A percentile compares a stretch with the other conserved stretches of the same genome.
phyloP scores from a whole-genome alignment of 1,140 invertebrate species.

The Drosophila nannoptera region DNA sequence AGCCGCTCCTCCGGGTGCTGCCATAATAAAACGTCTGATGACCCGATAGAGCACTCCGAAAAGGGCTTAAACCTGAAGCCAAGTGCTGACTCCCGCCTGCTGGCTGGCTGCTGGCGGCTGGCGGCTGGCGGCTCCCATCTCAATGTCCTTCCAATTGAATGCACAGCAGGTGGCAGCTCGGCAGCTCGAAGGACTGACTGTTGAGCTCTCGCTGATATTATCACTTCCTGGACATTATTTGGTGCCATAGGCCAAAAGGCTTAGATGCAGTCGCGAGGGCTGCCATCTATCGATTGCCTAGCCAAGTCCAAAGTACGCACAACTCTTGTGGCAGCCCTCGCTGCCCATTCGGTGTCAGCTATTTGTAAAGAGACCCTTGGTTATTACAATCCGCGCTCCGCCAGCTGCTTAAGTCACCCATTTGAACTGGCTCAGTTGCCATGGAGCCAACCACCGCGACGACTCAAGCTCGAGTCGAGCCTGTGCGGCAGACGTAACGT shows the following conservation, averaged over 20 bases:
- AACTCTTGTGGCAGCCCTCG: constrained; percentile 35
- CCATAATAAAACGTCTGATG: constrained; percentile 71
- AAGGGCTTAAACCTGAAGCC: constrained; percentile 47
- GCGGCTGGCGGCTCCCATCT: background rate
- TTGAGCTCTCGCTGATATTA: constrained; percentile 60
- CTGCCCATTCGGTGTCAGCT: constrained; percentile 30
- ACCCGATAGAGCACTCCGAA: constrained; percentile 50
- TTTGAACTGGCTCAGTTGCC: constrained; percentile 36
- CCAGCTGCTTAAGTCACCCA: constrained; percentile 45
- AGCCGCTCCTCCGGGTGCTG: constrained; percentile 21
- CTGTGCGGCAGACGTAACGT: constrained; percentile 68
- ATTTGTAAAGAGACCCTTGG: constrained; percentile 67
- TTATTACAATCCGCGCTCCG: constrained; percentile 70
- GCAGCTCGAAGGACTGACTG: constrained; percentile 43
- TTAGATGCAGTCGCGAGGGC: constrained; percentile 50
- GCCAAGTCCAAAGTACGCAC: no score
- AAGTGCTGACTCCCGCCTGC: background rate
- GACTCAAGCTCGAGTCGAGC: constrained; percentile 43
- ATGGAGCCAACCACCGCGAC: background rate
- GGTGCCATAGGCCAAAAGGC: constrained; percentile 73
- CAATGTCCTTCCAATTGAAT: constrained; percentile 68
- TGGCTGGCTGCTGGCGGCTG: no score
- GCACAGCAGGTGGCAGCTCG: constrained; percentile 44
- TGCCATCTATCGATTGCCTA: background rate
- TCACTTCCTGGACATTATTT: constrained; percentile 75